These are phyloP conservation scores for Julus scanicus DNA, from an alignment of 2,888 invertebrate genomes.

Conservation along the genomic window DNA sequence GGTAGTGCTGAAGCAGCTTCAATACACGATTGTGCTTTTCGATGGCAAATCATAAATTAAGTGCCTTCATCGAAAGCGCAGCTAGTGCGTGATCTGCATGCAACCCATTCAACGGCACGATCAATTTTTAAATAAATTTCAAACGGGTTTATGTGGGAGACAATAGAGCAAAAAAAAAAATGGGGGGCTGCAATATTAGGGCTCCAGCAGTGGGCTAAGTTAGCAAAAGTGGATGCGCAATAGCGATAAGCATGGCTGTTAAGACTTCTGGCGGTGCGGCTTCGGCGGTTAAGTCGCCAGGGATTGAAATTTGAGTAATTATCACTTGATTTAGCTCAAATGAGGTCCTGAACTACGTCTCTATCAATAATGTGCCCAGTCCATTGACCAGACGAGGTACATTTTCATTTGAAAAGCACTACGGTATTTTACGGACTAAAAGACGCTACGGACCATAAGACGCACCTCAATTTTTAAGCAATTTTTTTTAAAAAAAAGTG, in stretches of 20 bases:
- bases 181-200: background rate
- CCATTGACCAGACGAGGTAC: background rate
- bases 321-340: background rate
- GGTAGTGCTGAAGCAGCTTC: conserved; percentile 48
- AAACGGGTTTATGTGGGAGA: conserved; percentile 29
- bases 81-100: conserved; percentile 49
- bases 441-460: too few relatives aligned
- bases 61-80: conserved; percentile 50
- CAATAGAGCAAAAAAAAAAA: background rate
- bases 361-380: background rate
- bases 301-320: conserved; percentile 31
- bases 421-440: too few relatives aligned
- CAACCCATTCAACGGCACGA: conserved; percentile 31
- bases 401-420: too few relatives aligned
- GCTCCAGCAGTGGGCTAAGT: background rate
- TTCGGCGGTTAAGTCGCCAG: conserved; percentile 43
- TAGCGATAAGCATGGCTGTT: conserved; percentile 6
- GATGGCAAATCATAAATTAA: conserved; percentile 51
- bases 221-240: background rate
- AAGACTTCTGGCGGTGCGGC: conserved; percentile 27
- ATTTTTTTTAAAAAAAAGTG: too few relatives aligned
- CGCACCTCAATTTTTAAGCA: too few relatives aligned
- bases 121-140: conserved; percentile 49
- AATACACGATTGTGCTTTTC: conserved; percentile 50
- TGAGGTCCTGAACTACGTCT: background rate